phyloP scores from a whole-genome alignment of 1,140 invertebrate species.

The Condylostylus longicornis region DNA sequence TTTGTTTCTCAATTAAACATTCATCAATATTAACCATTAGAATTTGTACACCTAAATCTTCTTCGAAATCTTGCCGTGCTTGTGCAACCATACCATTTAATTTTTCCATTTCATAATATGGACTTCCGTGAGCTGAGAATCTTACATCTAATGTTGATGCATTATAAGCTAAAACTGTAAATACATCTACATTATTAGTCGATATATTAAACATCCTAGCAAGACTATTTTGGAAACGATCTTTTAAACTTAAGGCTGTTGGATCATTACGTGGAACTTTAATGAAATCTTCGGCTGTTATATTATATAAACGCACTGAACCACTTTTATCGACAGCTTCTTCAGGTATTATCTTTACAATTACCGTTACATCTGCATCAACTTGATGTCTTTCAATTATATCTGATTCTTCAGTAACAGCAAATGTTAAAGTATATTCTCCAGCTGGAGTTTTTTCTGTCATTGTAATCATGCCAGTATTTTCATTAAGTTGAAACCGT shows the following conservation, averaged over 20 bases:
- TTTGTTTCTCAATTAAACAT: constrained; percentile 58
- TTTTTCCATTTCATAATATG: constrained; percentile 73
- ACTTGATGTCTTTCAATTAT: constrained; percentile 45
- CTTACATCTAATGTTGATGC: constrained; percentile 57
- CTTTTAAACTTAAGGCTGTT: constrained; percentile 50
- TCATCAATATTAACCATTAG: constrained; percentile 78
- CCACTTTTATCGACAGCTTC: constrained; percentile 81
- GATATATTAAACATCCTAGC: constrained; percentile 60
- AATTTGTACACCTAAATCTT: constrained; percentile 53
- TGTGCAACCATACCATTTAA: constrained; percentile 61
- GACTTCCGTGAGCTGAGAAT: constrained; percentile 82
- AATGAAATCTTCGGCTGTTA: constrained; percentile 74
- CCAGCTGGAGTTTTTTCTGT: constrained; percentile 48
- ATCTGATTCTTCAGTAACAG: constrained; percentile 48
- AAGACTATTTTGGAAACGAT: constrained; percentile 50
- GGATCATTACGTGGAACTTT: constrained; percentile 40
- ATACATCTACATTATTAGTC: constrained; percentile 75
- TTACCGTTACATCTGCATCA: constrained; percentile 64
- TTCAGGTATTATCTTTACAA: constrained; percentile 69
- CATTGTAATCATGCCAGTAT: constrained; percentile 75
- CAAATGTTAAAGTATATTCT: constrained; percentile 52
- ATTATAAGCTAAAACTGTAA: constrained; percentile 63
- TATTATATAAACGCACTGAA: constrained; percentile 67
- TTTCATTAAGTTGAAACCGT: constrained; percentile 49
- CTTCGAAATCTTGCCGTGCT: constrained; percentile 51